Evolutionary conservation across 1,140 invertebrate genomes (phyloP), one percentile per base, ranked within the genome.

Genomic region (Trichonephila clavipes): DNA sequence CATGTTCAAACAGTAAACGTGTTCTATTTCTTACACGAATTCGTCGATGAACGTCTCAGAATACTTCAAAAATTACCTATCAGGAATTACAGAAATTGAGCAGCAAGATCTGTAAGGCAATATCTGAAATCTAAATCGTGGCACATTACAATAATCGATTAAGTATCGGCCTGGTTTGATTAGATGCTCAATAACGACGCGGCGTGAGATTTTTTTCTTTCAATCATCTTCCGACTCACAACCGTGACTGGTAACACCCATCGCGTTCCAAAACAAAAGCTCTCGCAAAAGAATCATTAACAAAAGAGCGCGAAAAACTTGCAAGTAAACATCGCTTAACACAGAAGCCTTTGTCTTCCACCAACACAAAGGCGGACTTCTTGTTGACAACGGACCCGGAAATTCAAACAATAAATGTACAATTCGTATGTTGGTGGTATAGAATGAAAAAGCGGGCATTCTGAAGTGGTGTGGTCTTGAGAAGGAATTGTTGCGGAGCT

Each of bases 301-400:
- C 28, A 77, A 77, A 69, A 69, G 8, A 16, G 69, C 69, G 58
- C 86, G 19, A 88, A 62, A 88, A 89, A 6, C 58, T 62, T 61
- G 72, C 24, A 51, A 24, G 72, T 61, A 34, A 81, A 69, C 62
- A 88, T 8, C 12, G 18, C 59, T 18, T 16, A 72, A 89, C 88
- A 89, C 66, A 44, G 66, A 72, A 69, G 72, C 72, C 88, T 90
- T 90, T 90, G 88, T 90, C 51, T 90, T 34, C 44, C 28, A 40
- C 18, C 12, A 61, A 24, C 61, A 90, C 69, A 77, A 82, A 81
- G 51, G 51, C 34, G 19, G 24, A 58, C 34, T 77, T 90, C 59
- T 90, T 82, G 77, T 90, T 90, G 58, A 81, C 72, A 28, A n/a
- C 24, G 19, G 77, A 90, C 69, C 88, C 88, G 88, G 88, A 90